Base-by-base conservation (phyloP, 1,140 invertebrate species). In the Anoplophora glabripennis region DNA sequence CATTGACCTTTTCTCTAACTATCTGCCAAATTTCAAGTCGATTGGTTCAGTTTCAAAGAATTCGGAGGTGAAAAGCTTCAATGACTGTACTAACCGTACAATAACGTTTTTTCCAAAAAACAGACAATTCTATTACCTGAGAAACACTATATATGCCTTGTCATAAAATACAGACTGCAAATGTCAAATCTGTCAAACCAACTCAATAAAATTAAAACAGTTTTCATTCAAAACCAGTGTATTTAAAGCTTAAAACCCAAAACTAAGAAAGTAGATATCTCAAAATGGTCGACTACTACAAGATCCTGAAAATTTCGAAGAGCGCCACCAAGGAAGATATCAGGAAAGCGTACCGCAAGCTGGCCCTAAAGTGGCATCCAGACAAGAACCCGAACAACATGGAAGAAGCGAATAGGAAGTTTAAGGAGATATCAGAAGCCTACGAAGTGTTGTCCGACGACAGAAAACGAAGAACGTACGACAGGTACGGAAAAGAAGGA, bases 401-500 rank as follows among this genome's bases (percentile, higher is more conserved):
- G n/a, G 49, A 40, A 38, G 49, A 53, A 53, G 49, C 49, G 9
- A 53, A 12, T 0, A 33, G 15, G 14, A 37, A 14, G 15, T 53
- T 53, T 14, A 21, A 28, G 38, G 89, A 93, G 79, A 93, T 93
- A 65, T 89, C 89, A 48, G 90, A 87, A 73, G 91, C 90, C 5
- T 92, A 93, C 73, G 90, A 93, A 77, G 84, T 92, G 35, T 78
- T 93, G 4, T 90, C 89, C 0, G 83, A 86, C 77, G 79, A 83
- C 7, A 83, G 84, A 54, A 86, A 86, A 73, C 76, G 87, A 35
- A 78, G 84, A 67, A 77, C 84, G 38, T 93, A 92, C 72, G 89
- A 92, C 73, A 81, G 81, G 63, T 83, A 84, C 77, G 90, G 90
- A 4, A 65, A 94, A 28, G 88, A 92, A 75, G 89, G 86, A 4